Percentiles rank a stretch among this genome's conserved stretches.
phyloP scores from a whole-genome alignment of 2,797 vertebrate species.

The Eupleurogrammus muticus region DNA sequence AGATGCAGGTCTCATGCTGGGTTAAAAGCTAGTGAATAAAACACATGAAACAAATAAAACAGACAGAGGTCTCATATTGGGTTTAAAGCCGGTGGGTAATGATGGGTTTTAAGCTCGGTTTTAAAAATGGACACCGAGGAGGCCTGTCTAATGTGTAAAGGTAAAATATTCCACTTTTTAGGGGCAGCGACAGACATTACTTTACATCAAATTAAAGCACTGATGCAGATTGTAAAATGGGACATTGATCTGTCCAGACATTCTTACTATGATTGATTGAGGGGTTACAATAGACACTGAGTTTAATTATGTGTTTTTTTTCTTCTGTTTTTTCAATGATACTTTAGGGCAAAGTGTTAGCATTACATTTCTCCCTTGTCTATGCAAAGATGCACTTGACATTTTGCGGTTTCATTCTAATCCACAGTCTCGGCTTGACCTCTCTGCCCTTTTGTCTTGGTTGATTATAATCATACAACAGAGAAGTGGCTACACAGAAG shows the following conservation, averaged over 20 bases:
- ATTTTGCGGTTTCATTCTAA: conserved; percentile 25
- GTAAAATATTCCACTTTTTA: too few relatives aligned
- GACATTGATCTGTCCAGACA: conserved; percentile 2
- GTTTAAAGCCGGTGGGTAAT: too few relatives aligned
- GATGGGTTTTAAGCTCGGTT: too few relatives aligned
- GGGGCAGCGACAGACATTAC: too few relatives aligned
- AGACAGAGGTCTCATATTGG: too few relatives aligned
- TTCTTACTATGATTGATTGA: conserved; percentile 7
- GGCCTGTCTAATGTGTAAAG: too few relatives aligned
- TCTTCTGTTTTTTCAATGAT: conserved; percentile 3
- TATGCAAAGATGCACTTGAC: conserved; percentile 7
- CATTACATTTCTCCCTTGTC: conserved; percentile 25
- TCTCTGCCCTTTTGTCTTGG: conserved; percentile 24
- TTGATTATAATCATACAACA: conserved; percentile 31
- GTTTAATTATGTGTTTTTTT: not conserved
- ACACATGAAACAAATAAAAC: too few relatives aligned
- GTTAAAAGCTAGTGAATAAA: too few relatives aligned
- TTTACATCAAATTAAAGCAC: conserved; percentile 2
- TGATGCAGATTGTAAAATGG: not conserved
- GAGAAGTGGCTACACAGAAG: conserved; percentile 33
- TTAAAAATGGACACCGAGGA: too few relatives aligned
- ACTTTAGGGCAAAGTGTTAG: not conserved
- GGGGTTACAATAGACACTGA: not conserved
- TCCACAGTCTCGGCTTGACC: conserved; percentile 33
- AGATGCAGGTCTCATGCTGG: too few relatives aligned